Evolutionary conservation across 1,140 invertebrate species (phyloP).

Genomic region (Drosophila tropicalis): DNA sequence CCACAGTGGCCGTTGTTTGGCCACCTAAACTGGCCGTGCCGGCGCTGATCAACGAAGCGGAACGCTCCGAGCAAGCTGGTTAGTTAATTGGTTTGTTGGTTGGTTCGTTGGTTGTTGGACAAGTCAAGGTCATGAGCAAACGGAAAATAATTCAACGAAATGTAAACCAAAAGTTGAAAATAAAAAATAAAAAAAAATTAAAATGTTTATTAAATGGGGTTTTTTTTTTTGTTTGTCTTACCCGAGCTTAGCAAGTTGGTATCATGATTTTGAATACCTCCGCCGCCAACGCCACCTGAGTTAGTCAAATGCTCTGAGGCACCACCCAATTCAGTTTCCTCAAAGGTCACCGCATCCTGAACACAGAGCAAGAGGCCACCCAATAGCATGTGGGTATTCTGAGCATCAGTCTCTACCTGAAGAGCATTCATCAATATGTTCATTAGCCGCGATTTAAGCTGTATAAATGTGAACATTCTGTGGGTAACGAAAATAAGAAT

Average conservation of each 20-base stretch:
- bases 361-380: constrained; percentile 91
- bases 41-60: constrained; percentile 75
- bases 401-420: constrained; percentile 92
- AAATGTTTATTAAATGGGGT: background rate
- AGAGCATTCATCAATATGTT: constrained; percentile 94
- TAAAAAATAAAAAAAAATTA: constrained; percentile 22
- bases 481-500: background rate
- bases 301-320: constrained; percentile 84
- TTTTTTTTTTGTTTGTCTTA: constrained; percentile 78
- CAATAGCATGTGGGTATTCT: constrained; percentile 95
- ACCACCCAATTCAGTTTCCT: constrained; percentile 86
- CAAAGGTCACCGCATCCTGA: constrained; percentile 91
- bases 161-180: constrained; percentile 46
- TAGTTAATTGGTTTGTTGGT: background rate
- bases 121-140: constrained; percentile 23
- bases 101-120: constrained; percentile 1
- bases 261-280: constrained; percentile 83
- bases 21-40: constrained; percentile 75
- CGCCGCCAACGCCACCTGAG: constrained; percentile 72
- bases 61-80: constrained; percentile 81
- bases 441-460: constrained; percentile 92
- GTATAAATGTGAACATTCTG: constrained; percentile 88
- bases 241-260: constrained; percentile 89
- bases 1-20: constrained; percentile 65
- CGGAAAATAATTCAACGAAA: constrained; percentile 39